Evolutionary conservation across 2,113 vertebrate genomes (phyloP).

Genomic region (Eulemur macaco): DNA sequence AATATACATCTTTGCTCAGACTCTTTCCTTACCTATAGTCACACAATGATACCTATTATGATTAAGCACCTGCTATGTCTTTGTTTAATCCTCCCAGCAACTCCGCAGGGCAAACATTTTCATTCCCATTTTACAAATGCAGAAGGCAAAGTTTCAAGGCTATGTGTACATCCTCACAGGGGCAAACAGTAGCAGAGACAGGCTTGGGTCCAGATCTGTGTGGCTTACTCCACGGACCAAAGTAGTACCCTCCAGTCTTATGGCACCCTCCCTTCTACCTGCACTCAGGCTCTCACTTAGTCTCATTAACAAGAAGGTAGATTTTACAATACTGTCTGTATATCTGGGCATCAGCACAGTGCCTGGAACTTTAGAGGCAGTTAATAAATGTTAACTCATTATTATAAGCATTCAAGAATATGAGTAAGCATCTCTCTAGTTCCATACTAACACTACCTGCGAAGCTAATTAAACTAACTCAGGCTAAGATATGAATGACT

Average conservation of each 20-base stretch:
- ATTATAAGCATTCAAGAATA: not conserved
- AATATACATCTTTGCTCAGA: not conserved
- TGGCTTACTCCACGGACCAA: not conserved
- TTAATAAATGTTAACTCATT: slow-evolving; percentile 1
- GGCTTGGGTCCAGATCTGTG: not conserved
- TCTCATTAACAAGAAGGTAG: not conserved
- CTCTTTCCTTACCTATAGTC: not conserved
- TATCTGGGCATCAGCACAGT: not conserved
- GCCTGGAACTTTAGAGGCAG: not conserved
- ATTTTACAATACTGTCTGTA: not conserved
- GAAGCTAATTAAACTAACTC: slow-evolving; percentile 31
- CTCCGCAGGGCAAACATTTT: not conserved
- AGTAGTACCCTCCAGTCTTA: not conserved
- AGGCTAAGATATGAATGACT: slow-evolving; percentile 48
- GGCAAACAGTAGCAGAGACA: not conserved
- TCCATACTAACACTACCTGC: not conserved
- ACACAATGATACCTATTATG: not conserved
- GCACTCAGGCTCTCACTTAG: not conserved
- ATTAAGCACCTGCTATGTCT: not conserved
- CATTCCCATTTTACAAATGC: not conserved
- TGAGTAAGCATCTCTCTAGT: not conserved
- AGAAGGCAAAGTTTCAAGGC: not conserved
- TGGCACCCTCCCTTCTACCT: not conserved
- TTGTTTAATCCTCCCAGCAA: not conserved
- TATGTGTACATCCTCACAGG: accelerated